Conservation (phyloP, 2,113 vertebrate genomes). For the Nanorana parkeri region DNA sequence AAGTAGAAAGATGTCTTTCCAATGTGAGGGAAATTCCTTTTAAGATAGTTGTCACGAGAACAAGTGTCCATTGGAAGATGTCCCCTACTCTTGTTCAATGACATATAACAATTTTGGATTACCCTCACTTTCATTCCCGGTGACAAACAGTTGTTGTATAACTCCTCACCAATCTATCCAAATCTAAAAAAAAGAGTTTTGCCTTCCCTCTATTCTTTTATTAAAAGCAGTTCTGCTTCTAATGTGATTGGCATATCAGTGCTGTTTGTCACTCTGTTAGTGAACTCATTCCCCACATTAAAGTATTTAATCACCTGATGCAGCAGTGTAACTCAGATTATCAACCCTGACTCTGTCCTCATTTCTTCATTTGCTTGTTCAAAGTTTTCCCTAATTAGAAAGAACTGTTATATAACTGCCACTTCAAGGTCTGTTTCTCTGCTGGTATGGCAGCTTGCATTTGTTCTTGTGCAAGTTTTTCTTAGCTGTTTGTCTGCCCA, state of each 20-base stretch:
- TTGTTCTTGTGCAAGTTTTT: slow-evolving; percentile 24
- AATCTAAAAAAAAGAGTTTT: too few relatives aligned
- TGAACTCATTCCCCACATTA: slow-evolving; percentile 20
- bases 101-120: too few relatives aligned
- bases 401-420: slow-evolving; percentile 34
- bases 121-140: too few relatives aligned
- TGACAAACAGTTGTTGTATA: too few relatives aligned
- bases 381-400: slow-evolving; percentile 45
- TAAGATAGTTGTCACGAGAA: too few relatives aligned
- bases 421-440: slow-evolving; percentile 41
- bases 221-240: too few relatives aligned
- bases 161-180: too few relatives aligned
- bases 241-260: neutral
- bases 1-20: too few relatives aligned
- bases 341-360: slow-evolving; percentile 12
- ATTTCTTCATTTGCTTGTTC: slow-evolving; percentile 39
- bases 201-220: too few relatives aligned
- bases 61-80: too few relatives aligned
- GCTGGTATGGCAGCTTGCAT: slow-evolving; percentile 48
- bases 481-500: slow-evolving; percentile 5
- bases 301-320: slow-evolving; percentile 24
- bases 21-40: too few relatives aligned
- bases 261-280: neutral
- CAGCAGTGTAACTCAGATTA: slow-evolving; percentile 16
- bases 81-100: too few relatives aligned